phyloP scores from a whole-genome alignment of 2,888 invertebrate genomes.

The Pasiphila rectangulata region DNA sequence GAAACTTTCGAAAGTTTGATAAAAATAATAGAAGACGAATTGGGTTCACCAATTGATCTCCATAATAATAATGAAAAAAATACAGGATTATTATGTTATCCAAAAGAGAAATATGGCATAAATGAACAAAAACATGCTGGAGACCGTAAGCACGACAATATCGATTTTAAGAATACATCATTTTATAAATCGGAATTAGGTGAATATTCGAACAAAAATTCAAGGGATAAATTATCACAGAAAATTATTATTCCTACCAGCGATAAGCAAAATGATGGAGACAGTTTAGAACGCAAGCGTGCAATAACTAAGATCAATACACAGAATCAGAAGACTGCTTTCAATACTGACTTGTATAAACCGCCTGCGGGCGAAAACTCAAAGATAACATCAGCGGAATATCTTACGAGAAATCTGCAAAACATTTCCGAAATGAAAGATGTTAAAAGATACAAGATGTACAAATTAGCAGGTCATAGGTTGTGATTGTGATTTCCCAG shows the following conservation, averaged over 20 bases:
- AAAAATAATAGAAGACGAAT: slow-evolving; percentile 66
- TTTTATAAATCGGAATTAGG: slow-evolving; percentile 38
- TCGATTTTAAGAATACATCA: slow-evolving; percentile 31
- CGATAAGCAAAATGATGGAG: slow-evolving; percentile 42
- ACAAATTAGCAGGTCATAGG: slow-evolving; percentile 65
- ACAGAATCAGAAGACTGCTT: slow-evolving; percentile 39
- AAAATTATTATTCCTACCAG: slow-evolving; percentile 43
- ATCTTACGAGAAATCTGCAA: slow-evolving; percentile 40
- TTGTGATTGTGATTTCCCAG: slow-evolving; percentile 40
- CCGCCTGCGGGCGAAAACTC: slow-evolving; percentile 28
- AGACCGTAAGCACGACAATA: slow-evolving; percentile 35
- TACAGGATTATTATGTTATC: no score
- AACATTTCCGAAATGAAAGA: slow-evolving; percentile 45
- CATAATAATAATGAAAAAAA: slow-evolving; percentile 25
- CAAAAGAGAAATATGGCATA: no score
- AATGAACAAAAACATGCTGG: slow-evolving; percentile 33
- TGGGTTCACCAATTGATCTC: slow-evolving; percentile 48
- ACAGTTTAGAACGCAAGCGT: slow-evolving; percentile 52
- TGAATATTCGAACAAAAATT: slow-evolving; percentile 46
- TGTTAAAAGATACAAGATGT: slow-evolving; percentile 66
- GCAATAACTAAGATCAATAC: slow-evolving; percentile 49
- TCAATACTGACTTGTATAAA: slow-evolving; percentile 33
- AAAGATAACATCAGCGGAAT: slow-evolving; percentile 13
- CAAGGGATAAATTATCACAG: slow-evolving; percentile 47
- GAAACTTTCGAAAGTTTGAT: slow-evolving; percentile 64